A percentile compares a stretch with the other conserved stretches of the same genome.
phyloP scores from a whole-genome alignment of 2,888 invertebrate genomes.

The Synanthedon myopaeformis region DNA sequence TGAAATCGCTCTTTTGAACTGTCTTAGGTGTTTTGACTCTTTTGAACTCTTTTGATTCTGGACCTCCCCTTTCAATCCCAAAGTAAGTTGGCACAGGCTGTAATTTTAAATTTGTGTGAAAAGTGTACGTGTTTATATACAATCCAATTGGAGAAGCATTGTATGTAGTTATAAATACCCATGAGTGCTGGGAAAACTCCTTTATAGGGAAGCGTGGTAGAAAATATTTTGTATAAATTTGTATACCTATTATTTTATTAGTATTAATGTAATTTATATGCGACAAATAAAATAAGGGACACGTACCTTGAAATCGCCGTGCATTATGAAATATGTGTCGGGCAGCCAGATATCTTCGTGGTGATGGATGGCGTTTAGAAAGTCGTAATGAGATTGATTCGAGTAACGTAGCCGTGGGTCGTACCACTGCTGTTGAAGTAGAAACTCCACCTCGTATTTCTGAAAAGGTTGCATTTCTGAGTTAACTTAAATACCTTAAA shows the following conservation, averaged over 20 bases:
- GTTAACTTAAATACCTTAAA: too few species aligned
- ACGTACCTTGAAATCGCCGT: slow-evolving; percentile 87
- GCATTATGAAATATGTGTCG: slow-evolving; percentile 96
- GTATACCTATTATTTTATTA: neutral
- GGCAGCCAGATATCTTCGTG: slow-evolving; percentile 94
- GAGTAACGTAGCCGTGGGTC: slow-evolving; percentile 90
- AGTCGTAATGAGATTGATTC: slow-evolving; percentile 88
- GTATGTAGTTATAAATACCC: slow-evolving; percentile 48
- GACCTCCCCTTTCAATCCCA: too few species aligned
- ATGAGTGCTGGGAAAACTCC: slow-evolving; percentile 53
- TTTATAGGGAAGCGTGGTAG: slow-evolving; percentile 49
- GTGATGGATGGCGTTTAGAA: slow-evolving; percentile 92
- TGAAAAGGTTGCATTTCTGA: slow-evolving; percentile 42
- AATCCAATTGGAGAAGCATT: slow-evolving; percentile 37
- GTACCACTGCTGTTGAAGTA: slow-evolving; percentile 93
- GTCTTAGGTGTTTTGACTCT: too few species aligned
- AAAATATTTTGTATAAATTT: slow-evolving; percentile 28
- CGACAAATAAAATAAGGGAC: neutral
- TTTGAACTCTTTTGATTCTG: too few species aligned
- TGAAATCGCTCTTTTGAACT: too few species aligned
- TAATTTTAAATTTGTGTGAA: neutral
- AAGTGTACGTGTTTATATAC: slow-evolving; percentile 17
- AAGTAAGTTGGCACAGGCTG: too few species aligned
- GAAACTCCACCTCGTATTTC: slow-evolving; percentile 97
- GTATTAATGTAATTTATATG: neutral